Evolutionary conservation across 2,888 invertebrate species (phyloP).

Genomic region (Trissolcus brochymenae): DNA sequence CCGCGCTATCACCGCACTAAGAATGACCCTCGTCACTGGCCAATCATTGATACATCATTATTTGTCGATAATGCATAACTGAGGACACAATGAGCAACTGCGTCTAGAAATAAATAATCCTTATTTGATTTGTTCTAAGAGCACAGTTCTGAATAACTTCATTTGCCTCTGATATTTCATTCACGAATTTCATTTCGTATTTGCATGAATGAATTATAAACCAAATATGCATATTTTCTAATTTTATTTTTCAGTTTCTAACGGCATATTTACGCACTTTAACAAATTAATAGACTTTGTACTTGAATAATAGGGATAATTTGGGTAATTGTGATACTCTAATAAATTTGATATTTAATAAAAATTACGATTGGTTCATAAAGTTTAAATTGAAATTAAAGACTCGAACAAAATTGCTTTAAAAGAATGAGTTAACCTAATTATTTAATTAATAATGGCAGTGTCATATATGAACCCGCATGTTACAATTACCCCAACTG

Average conservation of each 20-base stretch:
- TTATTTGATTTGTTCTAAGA: constrained; percentile 51
- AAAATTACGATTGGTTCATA: too few relatives aligned
- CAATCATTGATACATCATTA: constrained; percentile 74
- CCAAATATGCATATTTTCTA: not conserved
- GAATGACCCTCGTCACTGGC: constrained; percentile 73
- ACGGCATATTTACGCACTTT: not conserved
- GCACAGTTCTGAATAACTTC: constrained; percentile 42
- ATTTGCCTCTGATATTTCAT: constrained; percentile 41
- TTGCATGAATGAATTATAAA: constrained; percentile 37
- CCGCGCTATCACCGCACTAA: constrained; percentile 61
- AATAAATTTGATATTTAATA: too few relatives aligned
- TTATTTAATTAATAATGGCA: too few relatives aligned
- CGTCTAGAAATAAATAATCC: constrained; percentile 42
- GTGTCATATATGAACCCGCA: too few relatives aligned
- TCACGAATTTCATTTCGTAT: constrained; percentile 36
- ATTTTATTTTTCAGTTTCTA: too few relatives aligned
- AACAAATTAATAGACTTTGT: not conserved
- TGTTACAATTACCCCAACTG: too few relatives aligned
- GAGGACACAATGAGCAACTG: constrained; percentile 42
- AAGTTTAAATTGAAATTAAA: too few relatives aligned
- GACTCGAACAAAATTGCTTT: too few relatives aligned
- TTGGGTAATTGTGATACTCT: too few relatives aligned
- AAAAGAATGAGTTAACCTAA: too few relatives aligned
- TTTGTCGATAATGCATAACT: constrained; percentile 59
- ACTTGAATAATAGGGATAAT: too few relatives aligned